phyloP scores from a whole-genome alignment of 2,113 vertebrate species.

The Ochotona curzoniae region DNA sequence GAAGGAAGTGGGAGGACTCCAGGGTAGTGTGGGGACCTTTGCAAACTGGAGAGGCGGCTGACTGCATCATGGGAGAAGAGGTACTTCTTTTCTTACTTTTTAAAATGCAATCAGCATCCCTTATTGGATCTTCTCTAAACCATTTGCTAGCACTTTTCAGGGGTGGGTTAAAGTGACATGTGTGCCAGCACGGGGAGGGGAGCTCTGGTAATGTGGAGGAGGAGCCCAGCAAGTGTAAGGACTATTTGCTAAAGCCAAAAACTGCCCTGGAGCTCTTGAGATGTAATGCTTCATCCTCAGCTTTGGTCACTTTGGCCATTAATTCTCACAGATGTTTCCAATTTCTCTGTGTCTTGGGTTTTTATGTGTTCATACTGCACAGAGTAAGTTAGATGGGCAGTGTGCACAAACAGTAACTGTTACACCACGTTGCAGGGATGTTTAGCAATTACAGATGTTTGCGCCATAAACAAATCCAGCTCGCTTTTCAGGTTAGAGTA shows the following conservation, averaged over 20 bases:
- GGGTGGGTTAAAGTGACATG: slow-evolving; percentile 54
- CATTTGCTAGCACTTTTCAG: slow-evolving; percentile 62
- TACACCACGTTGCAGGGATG: slow-evolving; percentile 76
- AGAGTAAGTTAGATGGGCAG: slow-evolving; percentile 76
- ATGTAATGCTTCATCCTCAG: not conserved
- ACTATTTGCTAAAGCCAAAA: slow-evolving; percentile 70
- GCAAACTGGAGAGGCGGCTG: slow-evolving; percentile 84
- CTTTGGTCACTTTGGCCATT: slow-evolving; percentile 76
- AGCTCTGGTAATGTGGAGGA: slow-evolving; percentile 50
- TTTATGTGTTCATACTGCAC: slow-evolving; percentile 79
- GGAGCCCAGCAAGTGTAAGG: slow-evolving; percentile 44
- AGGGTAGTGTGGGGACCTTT: slow-evolving; percentile 82
- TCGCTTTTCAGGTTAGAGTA: slow-evolving; percentile 75
- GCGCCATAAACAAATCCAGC: slow-evolving; percentile 70
- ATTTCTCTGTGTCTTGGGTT: slow-evolving; percentile 81
- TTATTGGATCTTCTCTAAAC: slow-evolving; percentile 42
- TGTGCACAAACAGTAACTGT: slow-evolving; percentile 78
- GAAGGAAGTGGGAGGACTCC: slow-evolving; percentile 88
- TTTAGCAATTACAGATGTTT: slow-evolving; percentile 80
- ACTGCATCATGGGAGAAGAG: slow-evolving; percentile 90
- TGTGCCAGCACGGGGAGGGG: slow-evolving; percentile 33
- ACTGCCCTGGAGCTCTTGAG: slow-evolving; percentile 73
- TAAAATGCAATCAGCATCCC: slow-evolving; percentile 60
- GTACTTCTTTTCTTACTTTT: slow-evolving; percentile 84
- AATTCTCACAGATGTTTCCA: slow-evolving; percentile 83